Conservation (phyloP, 1,140 invertebrate genomes). For the Oncopeltus fasciatus region DNA sequence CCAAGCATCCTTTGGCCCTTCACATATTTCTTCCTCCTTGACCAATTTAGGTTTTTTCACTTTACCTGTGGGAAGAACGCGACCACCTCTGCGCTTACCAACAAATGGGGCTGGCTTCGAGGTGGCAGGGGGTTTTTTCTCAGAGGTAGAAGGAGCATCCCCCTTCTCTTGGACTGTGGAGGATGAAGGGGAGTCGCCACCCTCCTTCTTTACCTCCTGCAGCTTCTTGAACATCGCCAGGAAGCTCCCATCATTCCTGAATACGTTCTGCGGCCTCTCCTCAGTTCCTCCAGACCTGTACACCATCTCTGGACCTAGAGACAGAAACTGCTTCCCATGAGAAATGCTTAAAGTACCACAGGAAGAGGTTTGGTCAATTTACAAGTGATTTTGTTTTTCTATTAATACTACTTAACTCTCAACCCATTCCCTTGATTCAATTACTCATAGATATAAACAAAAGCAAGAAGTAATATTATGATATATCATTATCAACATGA, state of each 20-base stretch:
- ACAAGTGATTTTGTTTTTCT: not conserved
- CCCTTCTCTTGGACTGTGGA: slow-evolving; percentile 28
- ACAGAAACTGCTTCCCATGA: slow-evolving; percentile 24
- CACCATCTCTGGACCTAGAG: slow-evolving; percentile 21
- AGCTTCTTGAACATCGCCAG: slow-evolving; percentile 80
- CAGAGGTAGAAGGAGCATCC: slow-evolving; percentile 29
- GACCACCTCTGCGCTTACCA: slow-evolving; percentile 69
- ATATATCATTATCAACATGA: not conserved
- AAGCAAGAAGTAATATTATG: not conserved
- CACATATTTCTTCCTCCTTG: slow-evolving; percentile 45
- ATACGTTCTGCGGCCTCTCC: slow-evolving; percentile 35
- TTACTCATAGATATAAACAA: not conserved
- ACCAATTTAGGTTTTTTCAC: slow-evolving; percentile 53
- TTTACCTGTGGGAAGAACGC: slow-evolving; percentile 74
- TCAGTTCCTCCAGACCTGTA: slow-evolving; percentile 17
- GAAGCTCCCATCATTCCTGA: slow-evolving; percentile 76
- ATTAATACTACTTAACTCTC: not conserved
- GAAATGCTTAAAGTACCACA: not conserved
- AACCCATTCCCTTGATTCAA: not conserved
- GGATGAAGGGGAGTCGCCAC: slow-evolving; percentile 17
- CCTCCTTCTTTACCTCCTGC: slow-evolving; percentile 40
- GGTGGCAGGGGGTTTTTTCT: slow-evolving; percentile 7
- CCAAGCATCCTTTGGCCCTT: slow-evolving; percentile 71
- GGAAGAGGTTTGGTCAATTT: not conserved
- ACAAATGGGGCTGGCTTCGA: slow-evolving; percentile 37